These are phyloP conservation scores for Zygaena filipendulae DNA, from an alignment of 2,888 invertebrate species.

Conservation along the genomic window DNA sequence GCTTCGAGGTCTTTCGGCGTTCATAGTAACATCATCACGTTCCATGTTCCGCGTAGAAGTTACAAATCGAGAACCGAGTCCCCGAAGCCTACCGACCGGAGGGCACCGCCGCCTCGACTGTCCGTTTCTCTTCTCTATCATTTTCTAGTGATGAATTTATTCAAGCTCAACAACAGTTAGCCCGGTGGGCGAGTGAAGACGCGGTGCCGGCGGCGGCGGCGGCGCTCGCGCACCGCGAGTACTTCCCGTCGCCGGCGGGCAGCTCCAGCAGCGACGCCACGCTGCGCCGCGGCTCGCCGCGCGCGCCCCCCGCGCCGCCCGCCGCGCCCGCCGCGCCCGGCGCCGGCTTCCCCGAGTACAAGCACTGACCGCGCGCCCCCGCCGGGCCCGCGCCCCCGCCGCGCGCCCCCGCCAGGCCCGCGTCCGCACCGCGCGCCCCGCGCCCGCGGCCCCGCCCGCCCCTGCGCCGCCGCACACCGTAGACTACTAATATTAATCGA, in stretches of 20 bases:
- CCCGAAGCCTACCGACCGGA: too few relatives aligned
- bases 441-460: conserved; percentile 44
- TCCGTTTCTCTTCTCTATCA: conserved; percentile 83
- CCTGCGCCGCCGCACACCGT: conserved; percentile 50
- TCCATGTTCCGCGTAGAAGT: too few relatives aligned
- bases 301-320: conserved; percentile 40
- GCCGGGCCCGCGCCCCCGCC: conserved; percentile 27
- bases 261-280: conserved; percentile 51
- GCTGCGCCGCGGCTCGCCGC: conserved; percentile 47
- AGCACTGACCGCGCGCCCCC: conserved; percentile 48
- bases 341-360: conserved; percentile 55
- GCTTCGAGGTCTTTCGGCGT: too few relatives aligned
- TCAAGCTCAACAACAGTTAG: conserved; percentile 97
- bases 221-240: conserved; percentile 54
- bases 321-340: conserved; percentile 39
- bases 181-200: conserved; percentile 95
- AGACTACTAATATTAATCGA: conserved; percentile 35
- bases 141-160: conserved; percentile 97
- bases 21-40: too few relatives aligned
- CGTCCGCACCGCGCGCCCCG: conserved; percentile 28
- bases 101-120: too few relatives aligned
- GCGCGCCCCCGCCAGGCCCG: conserved; percentile 73
- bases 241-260: conserved; percentile 32
- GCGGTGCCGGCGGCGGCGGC: conserved; percentile 69
- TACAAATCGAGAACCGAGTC: too few relatives aligned